phyloP scores from a whole-genome alignment of 2,888 invertebrate species.

The Cistogaster globosa region DNA sequence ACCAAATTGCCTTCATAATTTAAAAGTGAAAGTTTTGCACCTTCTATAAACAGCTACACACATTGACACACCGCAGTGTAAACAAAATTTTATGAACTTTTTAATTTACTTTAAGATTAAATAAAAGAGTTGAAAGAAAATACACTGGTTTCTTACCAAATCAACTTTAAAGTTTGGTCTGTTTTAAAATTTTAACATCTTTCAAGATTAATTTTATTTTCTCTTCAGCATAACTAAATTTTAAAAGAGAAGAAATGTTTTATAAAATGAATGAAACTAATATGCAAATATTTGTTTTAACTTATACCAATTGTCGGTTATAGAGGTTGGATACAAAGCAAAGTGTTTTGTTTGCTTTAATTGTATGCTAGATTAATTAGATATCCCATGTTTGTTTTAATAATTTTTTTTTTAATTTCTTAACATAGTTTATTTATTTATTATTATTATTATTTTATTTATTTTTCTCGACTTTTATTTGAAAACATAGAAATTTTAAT shows the following conservation, averaged over 20 bases:
- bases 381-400: too few relatives aligned
- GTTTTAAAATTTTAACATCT: conserved; percentile 13
- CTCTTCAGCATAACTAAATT: conserved; percentile 32
- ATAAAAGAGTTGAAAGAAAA: neutral
- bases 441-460: too few relatives aligned
- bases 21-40: conserved; percentile 69
- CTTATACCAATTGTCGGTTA: conserved; percentile 8
- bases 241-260: conserved; percentile 42
- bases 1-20: conserved; percentile 54
- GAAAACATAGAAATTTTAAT: too few relatives aligned
- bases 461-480: too few relatives aligned
- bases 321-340: conserved; percentile 2
- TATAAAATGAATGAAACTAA: conserved; percentile 25
- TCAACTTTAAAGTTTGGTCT: neutral
- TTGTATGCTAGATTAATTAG: neutral
- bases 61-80: neutral
- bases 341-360: neutral
- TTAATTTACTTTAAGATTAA: conserved; percentile 57
- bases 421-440: too few relatives aligned
- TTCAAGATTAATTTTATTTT: conserved; percentile 6
- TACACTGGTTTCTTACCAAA: neutral
- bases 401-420: neutral
- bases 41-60: conserved; percentile 46
- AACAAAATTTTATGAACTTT: conserved; percentile 51
- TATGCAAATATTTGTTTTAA: conserved; percentile 53